Evolutionary conservation across 1,140 invertebrate genomes (phyloP).

Genomic region (Arctopsyche grandis): DNA sequence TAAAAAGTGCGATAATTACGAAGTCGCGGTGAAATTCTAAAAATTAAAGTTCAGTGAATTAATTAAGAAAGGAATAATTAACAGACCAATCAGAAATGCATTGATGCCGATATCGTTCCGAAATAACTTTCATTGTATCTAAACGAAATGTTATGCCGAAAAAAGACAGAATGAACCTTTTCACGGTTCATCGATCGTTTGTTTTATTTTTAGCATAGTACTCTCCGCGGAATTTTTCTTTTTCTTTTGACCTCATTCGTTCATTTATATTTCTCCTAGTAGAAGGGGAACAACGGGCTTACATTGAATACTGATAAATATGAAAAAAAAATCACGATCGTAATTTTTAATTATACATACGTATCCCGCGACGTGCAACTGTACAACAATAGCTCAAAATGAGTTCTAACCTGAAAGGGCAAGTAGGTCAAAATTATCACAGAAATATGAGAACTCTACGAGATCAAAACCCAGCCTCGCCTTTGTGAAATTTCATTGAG

Average conservation of each 20-base stretch:
- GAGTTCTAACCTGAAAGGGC: no score
- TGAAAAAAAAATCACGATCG: neutral
- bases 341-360: no score
- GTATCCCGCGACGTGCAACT: no score
- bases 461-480: no score
- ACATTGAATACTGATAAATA: neutral
- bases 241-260: neutral
- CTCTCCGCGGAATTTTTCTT: neutral
- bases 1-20: neutral
- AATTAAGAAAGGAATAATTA: conserved; percentile 8
- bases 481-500: no score
- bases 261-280: neutral
- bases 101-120: neutral
- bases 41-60: neutral
- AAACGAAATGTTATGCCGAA: neutral
- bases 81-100: neutral
- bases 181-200: conserved; percentile 28
- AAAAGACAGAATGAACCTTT: neutral
- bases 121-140: conserved; percentile 20
- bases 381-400: no score
- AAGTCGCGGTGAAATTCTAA: neutral
- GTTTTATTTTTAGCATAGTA: conserved; percentile 21
- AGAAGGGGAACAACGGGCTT: neutral
- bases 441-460: no score
- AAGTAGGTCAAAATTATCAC: no score